Percentiles rank a stretch among this genome's conserved stretches.
These are phyloP conservation scores for Scomber colias DNA, from an alignment of 2,113 vertebrate species.

Conservation along the genomic window DNA sequence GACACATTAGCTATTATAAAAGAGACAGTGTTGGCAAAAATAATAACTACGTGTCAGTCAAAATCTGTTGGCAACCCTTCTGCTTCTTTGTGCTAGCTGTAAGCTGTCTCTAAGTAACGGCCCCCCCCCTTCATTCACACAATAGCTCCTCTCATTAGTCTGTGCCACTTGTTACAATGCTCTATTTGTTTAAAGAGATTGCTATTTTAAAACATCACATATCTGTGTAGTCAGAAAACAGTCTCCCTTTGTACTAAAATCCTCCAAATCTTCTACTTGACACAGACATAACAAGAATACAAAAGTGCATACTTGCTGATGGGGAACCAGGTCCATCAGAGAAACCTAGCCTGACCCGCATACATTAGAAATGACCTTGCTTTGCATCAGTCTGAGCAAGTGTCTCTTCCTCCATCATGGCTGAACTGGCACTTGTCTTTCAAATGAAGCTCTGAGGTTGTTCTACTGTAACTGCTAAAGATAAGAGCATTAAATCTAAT, in stretches of 20 bases:
- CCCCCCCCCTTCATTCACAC: conserved; percentile 2
- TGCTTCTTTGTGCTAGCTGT: conserved; percentile 14
- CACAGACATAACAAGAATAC: not conserved
- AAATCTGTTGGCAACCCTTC: not conserved
- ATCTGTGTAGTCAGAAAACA: conserved; percentile 20
- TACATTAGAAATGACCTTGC: conserved; percentile 33
- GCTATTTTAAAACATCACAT: conserved; percentile 18
- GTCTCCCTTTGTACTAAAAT: conserved; percentile 35
- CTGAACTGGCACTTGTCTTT: conserved; percentile 57
- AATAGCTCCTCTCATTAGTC: conserved; percentile 50
- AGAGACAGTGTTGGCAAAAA: not conserved
- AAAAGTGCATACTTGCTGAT: conserved; percentile 64
- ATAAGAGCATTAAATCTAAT: conserved; percentile 79
- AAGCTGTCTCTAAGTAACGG: conserved; percentile 23
- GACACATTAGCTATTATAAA: conserved; percentile 54
- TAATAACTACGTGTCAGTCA: conserved; percentile 4
- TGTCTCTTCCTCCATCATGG: conserved; percentile 35
- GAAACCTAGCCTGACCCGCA: conserved; percentile 23
- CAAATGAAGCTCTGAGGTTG: conserved; percentile 42
- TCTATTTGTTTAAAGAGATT: conserved; percentile 46
- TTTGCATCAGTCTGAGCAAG: conserved; percentile 30
- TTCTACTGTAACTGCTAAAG: conserved; percentile 45
- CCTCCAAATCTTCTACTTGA: not conserved
- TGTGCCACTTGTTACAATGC: conserved; percentile 48
- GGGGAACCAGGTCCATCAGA: conserved; percentile 66